Conservation (phyloP, 2,797 vertebrate genomes). For the Molossus molossus region DNA sequence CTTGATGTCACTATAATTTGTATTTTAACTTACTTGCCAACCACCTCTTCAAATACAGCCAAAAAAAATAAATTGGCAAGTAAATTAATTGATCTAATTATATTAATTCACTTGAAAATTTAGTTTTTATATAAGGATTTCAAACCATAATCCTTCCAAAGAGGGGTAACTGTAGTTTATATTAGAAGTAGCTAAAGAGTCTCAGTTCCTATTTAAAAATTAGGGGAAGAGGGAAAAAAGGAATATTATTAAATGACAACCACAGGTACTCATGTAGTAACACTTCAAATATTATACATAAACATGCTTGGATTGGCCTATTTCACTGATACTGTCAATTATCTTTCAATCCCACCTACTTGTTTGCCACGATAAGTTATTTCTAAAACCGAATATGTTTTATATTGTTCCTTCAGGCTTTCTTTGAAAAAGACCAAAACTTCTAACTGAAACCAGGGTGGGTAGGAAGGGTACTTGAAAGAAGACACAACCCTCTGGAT, state of each 20-base stretch:
- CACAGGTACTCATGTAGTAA: neutral
- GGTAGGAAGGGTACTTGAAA: neutral
- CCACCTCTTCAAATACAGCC: conserved; percentile 3
- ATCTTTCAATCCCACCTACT: neutral
- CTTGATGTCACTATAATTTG: neutral
- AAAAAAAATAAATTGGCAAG: conserved; percentile 46
- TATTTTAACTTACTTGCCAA: neutral
- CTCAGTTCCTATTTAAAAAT: conserved; percentile 31
- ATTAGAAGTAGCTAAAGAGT: neutral
- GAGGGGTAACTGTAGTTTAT: neutral
- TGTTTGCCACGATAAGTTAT: neutral
- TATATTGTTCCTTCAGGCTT: neutral
- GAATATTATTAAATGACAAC: neutral
- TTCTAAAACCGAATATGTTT: neutral
- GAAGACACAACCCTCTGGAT: neutral
- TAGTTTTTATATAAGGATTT: conserved; percentile 4
- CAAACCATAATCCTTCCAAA: neutral
- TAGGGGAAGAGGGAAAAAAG: neutral
- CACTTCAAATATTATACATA: neutral
- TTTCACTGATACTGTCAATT: neutral
- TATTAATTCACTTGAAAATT: neutral
- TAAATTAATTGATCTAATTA: conserved; percentile 28
- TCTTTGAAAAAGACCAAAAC: conserved; percentile 11
- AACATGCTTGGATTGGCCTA: neutral
- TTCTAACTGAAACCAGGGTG: neutral